These are phyloP conservation scores for Pollenia angustigena DNA, from an alignment of 2,888 invertebrate genomes.

Conservation along the genomic window DNA sequence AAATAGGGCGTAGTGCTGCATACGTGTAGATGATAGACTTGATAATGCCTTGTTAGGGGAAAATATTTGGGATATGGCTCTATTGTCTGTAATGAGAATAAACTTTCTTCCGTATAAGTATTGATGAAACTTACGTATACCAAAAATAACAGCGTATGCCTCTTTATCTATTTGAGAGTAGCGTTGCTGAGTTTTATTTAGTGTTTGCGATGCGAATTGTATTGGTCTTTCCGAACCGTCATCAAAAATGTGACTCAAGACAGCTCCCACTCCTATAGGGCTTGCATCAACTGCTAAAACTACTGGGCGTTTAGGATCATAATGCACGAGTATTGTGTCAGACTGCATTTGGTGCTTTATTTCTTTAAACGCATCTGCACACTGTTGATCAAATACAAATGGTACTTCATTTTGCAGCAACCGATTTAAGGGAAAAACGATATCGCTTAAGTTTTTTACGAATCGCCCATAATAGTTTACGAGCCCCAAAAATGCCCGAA, in stretches of 20 bases:
- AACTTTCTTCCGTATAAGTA: slow-evolving; percentile 71
- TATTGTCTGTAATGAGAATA: no score
- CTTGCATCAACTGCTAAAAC: slow-evolving; percentile 15
- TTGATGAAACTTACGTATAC: slow-evolving; percentile 78
- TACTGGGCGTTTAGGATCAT: neutral
- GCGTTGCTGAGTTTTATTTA: slow-evolving; percentile 63
- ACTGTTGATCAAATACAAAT: neutral
- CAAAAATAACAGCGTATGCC: slow-evolving; percentile 77
- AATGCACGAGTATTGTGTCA: neutral
- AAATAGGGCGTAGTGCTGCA: no score
- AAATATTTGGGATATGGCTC: no score
- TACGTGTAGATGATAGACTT: no score
- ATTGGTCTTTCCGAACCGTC: slow-evolving; percentile 81
- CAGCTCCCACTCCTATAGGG: slow-evolving; percentile 72
- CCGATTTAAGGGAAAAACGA: neutral
- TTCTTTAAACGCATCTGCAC: neutral
- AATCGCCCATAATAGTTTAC: no score
- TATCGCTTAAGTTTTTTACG: neutral
- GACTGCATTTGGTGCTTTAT: slow-evolving; percentile 19
- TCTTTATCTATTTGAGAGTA: slow-evolving; percentile 74
- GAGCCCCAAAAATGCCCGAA: no score
- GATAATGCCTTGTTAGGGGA: no score
- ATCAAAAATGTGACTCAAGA: slow-evolving; percentile 77
- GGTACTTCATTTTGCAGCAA: neutral
- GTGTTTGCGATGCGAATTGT: slow-evolving; percentile 79